Conservation (phyloP, 2,113 vertebrate species). For the Podarcis muralis region DNA sequence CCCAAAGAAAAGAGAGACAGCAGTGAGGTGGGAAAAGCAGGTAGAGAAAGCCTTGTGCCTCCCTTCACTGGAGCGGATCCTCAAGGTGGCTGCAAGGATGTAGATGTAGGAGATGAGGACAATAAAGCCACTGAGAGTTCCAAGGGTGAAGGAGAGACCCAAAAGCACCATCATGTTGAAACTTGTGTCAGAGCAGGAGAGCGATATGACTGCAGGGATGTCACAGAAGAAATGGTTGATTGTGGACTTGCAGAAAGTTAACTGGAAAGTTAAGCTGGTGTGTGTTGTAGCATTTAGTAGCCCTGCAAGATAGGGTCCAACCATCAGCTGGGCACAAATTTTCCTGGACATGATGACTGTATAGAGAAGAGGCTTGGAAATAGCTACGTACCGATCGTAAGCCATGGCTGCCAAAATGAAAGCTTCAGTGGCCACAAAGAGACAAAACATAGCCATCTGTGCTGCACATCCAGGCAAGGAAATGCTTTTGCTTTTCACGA, state of each 20-base stretch:
- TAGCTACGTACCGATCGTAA: conserved; percentile 11
- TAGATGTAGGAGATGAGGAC: conserved; percentile 38
- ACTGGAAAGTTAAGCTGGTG: conserved; percentile 17
- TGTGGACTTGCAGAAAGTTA: conserved; percentile 36
- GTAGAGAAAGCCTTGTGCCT: conserved; percentile 57
- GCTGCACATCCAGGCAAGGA: conserved; percentile 5
- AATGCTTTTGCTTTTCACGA: neutral
- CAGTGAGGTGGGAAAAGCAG: conserved; percentile 41
- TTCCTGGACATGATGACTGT: conserved; percentile 2
- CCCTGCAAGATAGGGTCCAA: neutral
- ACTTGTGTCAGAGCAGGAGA: conserved; percentile 28
- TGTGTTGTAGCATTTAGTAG: neutral
- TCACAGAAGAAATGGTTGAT: conserved; percentile 57
- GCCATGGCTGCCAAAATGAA: conserved; percentile 29
- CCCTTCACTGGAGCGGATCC: conserved; percentile 14
- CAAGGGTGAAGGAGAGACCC: neutral
- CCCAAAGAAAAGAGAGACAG: conserved; percentile 50
- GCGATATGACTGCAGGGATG: conserved; percentile 17
- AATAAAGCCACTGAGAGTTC: neutral
- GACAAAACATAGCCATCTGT: conserved; percentile 28
- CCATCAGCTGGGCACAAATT: neutral
- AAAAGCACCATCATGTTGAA: conserved; percentile 19
- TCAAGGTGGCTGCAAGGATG: conserved; percentile 27
- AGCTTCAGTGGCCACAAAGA: neutral
- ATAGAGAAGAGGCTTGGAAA: conserved; percentile 21